A percentile compares a stretch with the other conserved stretches of the same genome.
Conservation (phyloP, 2,113 vertebrate genomes). For the human (Homo sapiens) region GRCh38 chr11:33865501-33866000, state of each 20-base stretch:
- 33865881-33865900: background rate
- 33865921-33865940: constrained; percentile 42
- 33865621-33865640: background rate
- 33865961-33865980: constrained; percentile 13
- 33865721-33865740: background rate
- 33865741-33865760: background rate
- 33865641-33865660: background rate
- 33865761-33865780: background rate
- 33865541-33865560: background rate
- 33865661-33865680: background rate
- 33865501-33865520: background rate
- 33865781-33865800: constrained; percentile 7
- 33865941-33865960: constrained; percentile 33
- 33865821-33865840: background rate
- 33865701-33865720: background rate
- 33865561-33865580: background rate
- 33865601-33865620: background rate
- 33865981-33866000: background rate
- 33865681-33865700: background rate
- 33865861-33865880: background rate
- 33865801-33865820: constrained; percentile 17
- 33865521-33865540: background rate
- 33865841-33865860: background rate
- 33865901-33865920: constrained; percentile 18
- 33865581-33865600: background rate